A percentile compares a stretch with the other conserved stretches of the same genome.
Conservation (phyloP, 2,113 vertebrate genomes). For the Gymnorhina tibicen region DNA sequence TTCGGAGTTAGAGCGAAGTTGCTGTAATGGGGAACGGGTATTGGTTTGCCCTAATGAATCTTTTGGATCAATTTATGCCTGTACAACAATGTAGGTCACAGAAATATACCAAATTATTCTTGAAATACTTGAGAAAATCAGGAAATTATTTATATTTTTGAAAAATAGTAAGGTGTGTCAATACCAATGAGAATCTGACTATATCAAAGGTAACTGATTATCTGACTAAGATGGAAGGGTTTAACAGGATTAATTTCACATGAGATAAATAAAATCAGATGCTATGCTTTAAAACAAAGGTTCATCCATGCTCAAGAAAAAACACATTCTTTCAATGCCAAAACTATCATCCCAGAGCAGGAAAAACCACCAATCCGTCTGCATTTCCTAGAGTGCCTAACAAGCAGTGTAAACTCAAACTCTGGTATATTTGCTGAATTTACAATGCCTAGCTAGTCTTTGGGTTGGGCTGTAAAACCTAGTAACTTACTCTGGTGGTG, state of each 20-base stretch:
- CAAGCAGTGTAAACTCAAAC: neutral
- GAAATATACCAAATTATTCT: neutral
- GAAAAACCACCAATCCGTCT: neutral
- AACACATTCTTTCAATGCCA: neutral
- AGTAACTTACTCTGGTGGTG: neutral
- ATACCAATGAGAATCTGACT: neutral
- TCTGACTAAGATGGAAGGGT: neutral
- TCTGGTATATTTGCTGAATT: neutral
- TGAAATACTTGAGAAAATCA: neutral
- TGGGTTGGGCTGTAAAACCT: neutral
- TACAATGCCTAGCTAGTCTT: neutral
- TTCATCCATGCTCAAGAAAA: neutral
- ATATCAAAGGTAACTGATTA: neutral
- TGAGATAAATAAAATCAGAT: neutral
- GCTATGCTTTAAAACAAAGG: neutral
- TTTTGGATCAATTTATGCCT: neutral
- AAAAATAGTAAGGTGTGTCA: neutral
- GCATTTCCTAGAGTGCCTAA: neutral
- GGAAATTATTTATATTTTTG: neutral
- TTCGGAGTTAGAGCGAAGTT: neutral
- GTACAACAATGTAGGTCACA: neutral
- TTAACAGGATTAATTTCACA: neutral
- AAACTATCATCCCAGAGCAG: neutral
- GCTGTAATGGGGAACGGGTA: neutral
- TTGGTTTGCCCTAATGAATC: neutral